Conservation (phyloP, 2,888 invertebrate genomes). For the Baccha elongata region DNA sequence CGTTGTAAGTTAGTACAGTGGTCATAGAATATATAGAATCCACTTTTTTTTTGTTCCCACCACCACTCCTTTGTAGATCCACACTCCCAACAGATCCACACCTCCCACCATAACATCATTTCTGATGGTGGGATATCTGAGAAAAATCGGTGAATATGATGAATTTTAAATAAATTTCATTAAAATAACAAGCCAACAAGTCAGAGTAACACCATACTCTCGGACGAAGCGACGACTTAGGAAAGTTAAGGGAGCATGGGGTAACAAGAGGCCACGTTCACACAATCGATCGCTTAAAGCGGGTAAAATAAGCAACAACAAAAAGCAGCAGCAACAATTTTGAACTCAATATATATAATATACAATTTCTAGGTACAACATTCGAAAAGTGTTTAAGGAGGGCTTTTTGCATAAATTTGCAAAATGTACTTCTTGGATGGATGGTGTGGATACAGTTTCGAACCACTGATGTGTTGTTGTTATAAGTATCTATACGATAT, state of each 20-base stretch:
- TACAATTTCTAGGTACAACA: conserved; percentile 10
- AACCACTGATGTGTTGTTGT: conserved; percentile 3
- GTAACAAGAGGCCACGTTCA: conserved; percentile 21
- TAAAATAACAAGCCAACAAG: conserved; percentile 66
- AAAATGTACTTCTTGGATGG: conserved; percentile 61
- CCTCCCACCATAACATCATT: conserved; percentile 8
- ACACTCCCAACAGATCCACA: conserved; percentile 13
- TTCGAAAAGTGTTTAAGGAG: conserved; percentile 69
- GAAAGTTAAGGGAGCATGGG: neutral
- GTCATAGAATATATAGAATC: conserved; percentile 58
- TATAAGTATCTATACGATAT: too few species aligned
- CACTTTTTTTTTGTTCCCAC: conserved; percentile 42
- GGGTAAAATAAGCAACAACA: conserved; percentile 20
- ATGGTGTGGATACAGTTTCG: conserved; percentile 7
- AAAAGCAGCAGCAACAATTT: conserved; percentile 35
- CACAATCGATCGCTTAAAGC: conserved; percentile 40
- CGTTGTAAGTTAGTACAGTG: conserved; percentile 12
- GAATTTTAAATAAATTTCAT: conserved; percentile 73
- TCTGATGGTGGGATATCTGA: conserved; percentile 48
- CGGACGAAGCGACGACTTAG: conserved; percentile 1
- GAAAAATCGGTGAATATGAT: conserved; percentile 71
- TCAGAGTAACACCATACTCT: conserved; percentile 19
- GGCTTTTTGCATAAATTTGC: conserved; percentile 72
- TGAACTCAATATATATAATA: conserved; percentile 16
- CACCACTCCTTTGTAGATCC: conserved; percentile 18